Percentiles rank a stretch among this genome's conserved stretches.
Conservation (phyloP, 1,140 invertebrate species). For the Nephila pilipes region DNA sequence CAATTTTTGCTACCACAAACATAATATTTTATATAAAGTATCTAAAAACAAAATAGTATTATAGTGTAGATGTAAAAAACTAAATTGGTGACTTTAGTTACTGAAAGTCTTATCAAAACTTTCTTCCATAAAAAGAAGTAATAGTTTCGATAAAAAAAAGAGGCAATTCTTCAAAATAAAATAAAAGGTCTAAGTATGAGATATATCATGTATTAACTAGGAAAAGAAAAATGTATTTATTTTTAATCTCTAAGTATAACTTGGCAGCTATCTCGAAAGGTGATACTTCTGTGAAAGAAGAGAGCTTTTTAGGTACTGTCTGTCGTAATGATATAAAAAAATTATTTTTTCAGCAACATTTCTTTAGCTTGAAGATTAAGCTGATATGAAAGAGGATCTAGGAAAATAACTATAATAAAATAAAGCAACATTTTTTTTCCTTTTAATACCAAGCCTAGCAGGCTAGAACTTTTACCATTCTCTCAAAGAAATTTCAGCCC, state of each 20-base stretch:
- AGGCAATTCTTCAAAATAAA: not conserved
- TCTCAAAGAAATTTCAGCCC: conserved; percentile 45
- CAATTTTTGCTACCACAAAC: too few species aligned
- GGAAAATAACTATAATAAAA: conserved; percentile 37
- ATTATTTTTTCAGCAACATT: not conserved
- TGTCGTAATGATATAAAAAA: conserved; percentile 5
- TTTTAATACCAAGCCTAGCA: not conserved
- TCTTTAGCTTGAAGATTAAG: conserved; percentile 24
- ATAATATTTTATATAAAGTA: too few species aligned
- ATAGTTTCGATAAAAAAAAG: not conserved
- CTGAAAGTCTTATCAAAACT: not conserved
- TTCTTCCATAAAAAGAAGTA: not conserved
- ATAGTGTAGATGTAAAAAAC: not conserved
- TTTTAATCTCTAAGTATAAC: conserved; percentile 37
- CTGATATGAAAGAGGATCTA: not conserved
- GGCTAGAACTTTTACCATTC: not conserved
- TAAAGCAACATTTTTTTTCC: not conserved
- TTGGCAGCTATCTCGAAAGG: conserved; percentile 22
- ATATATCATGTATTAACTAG: not conserved
- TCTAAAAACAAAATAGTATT: too few species aligned
- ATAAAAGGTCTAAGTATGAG: not conserved
- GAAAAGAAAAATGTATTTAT: not conserved
- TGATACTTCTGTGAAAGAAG: conserved; percentile 24
- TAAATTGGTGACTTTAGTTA: not conserved
- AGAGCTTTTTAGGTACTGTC: not conserved